Evolutionary conservation across 2,888 invertebrate species (phyloP).

Genomic region (Drosophila dives): DNA sequence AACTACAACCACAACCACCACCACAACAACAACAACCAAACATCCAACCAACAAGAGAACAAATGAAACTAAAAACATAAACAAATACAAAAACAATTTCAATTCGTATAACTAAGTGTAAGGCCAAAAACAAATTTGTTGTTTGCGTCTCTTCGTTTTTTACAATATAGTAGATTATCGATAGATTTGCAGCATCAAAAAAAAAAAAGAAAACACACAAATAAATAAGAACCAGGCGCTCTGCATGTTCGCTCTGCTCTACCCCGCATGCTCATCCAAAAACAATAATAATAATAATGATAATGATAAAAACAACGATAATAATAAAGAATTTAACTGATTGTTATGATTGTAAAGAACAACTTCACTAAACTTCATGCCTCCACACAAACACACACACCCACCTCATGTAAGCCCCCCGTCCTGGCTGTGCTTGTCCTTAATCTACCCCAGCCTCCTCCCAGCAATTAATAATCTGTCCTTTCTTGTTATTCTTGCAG

Average conservation of each 20-base stretch:
- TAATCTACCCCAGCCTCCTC: slow-evolving; percentile 3
- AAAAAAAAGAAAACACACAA: neutral
- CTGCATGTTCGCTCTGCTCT: slow-evolving; percentile 47
- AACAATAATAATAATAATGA: slow-evolving; percentile 10
- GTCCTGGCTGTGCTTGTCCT: slow-evolving; percentile 24
- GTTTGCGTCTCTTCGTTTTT: slow-evolving; percentile 31
- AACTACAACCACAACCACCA: slow-evolving; percentile 41
- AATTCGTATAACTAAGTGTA: slow-evolving; percentile 60
- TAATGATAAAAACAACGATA: slow-evolving; percentile 4
- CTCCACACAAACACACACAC: slow-evolving; percentile 3
- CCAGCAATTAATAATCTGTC: slow-evolving; percentile 56
- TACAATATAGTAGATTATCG: slow-evolving; percentile 7
- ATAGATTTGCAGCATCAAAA: slow-evolving; percentile 18
- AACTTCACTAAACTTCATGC: slow-evolving; percentile 13
- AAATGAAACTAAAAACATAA: slow-evolving; percentile 47
- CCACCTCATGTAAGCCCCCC: slow-evolving; percentile 24
- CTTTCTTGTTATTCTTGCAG: slow-evolving; percentile 80
- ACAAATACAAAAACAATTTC: slow-evolving; percentile 4
- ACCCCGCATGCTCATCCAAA: slow-evolving; percentile 49
- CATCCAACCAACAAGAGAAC: slow-evolving; percentile 63
- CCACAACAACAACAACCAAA: slow-evolving; percentile 43
- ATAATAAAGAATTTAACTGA: slow-evolving; percentile 30
- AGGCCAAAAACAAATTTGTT: slow-evolving; percentile 45
- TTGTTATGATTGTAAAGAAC: slow-evolving; percentile 15
- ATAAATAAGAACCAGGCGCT: slow-evolving; percentile 5